A percentile compares a stretch with the other conserved stretches of the same genome.
Evolutionary conservation across 2,888 invertebrate genomes (phyloP).

Genomic region (Drosophila bunnanda): DNA sequence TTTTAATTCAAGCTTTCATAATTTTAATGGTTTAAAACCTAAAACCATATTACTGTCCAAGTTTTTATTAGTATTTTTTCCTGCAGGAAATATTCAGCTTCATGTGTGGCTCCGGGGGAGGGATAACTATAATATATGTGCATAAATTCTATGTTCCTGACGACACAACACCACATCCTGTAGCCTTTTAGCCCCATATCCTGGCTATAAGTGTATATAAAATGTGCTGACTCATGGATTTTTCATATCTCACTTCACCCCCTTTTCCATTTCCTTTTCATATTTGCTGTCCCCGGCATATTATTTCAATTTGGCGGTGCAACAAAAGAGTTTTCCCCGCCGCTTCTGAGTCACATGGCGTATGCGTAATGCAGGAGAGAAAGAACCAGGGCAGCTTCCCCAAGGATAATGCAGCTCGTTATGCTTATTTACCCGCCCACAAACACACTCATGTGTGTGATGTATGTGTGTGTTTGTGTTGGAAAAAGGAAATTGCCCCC

Average conservation of each 20-base stretch:
- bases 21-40: neutral
- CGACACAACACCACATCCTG: conserved; percentile 9
- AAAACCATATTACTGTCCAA: conserved; percentile 4
- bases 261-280: conserved; percentile 38
- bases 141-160: neutral
- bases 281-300: conserved; percentile 68
- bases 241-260: conserved; percentile 28
- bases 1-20: neutral
- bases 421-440: conserved; percentile 69
- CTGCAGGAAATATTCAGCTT: conserved; percentile 5
- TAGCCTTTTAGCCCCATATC: conserved; percentile 18
- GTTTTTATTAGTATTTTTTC: neutral
- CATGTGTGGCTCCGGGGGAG: neutral
- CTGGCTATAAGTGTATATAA: conserved; percentile 21
- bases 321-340: conserved; percentile 67
- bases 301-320: conserved; percentile 78
- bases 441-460: conserved; percentile 28
- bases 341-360: conserved; percentile 52
- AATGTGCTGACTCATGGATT: conserved; percentile 34
- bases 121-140: conserved; percentile 3
- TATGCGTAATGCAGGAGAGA: conserved; percentile 53
- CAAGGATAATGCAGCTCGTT: conserved; percentile 72
- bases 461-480: neutral
- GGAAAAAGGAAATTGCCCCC: conserved; percentile 42
- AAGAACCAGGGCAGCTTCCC: conserved; percentile 56